Base-by-base conservation (phyloP, 92 coral and sea anemone species). In the Epizoanthus illoricatus region DNA sequence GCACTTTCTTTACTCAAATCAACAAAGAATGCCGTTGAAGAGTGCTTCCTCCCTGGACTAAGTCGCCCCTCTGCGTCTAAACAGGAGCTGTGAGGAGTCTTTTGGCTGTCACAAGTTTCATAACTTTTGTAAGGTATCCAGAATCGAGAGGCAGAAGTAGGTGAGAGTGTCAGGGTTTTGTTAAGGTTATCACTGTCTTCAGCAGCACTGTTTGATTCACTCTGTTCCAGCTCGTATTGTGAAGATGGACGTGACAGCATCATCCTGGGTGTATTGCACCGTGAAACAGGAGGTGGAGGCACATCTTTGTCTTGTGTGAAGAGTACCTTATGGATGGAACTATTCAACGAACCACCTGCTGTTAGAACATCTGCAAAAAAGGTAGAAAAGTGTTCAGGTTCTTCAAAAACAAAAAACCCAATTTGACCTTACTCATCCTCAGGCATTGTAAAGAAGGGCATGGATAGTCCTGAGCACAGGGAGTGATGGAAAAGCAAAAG, bases 111-210 rank as follows among this genome's bases (percentile, higher is more conserved):
- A 5, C 59, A 78, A 61, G 71, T 78, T 15, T 10, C 82, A 19
- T 54, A 78, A n/a, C 58, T 76, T 5, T 76, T 8, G 7, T 78
- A 78, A 43, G 82, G 82, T n/a, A 78, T 78, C 82, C 82, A 78
- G 42, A 78, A 78, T 59, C 65, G 52, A 20, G 71, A 63, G 61
- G 40, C 42, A 78, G 60, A 7, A 2, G 82, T 45, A 21, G 82
- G 42, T 42, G 60, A 76, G 45, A 76, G 61, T 64, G 82, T 78
- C 42, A 78, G 21, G 17, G 82, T 78, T 13, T 45, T 78, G 18
- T 78, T 78, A 12, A 64, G 60, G 24, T 78, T 70, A 12, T 78
- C 82, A 62, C 23, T 43, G 7, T 40, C 43, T 62, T 12, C 49
- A 41, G 16, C 71, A 43, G 42, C 72, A 2, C 21, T 23, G 60